A percentile compares a stretch with the other conserved stretches of the same genome.
Conservation (phyloP, 2,797 vertebrate genomes). For the Hydrocynus forskahlii region DNA sequence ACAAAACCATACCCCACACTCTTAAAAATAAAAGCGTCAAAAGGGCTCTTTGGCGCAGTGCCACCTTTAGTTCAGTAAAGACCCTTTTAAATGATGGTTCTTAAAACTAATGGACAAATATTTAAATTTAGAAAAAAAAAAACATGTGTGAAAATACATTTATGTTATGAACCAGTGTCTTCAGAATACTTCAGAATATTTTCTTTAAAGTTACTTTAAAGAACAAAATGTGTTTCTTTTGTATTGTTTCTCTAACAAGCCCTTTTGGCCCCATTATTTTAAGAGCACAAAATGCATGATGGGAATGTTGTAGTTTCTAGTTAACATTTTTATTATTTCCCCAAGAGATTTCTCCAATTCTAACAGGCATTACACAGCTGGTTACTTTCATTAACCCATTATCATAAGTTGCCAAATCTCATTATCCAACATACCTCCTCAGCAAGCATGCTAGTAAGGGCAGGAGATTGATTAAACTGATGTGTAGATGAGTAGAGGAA, state of each 20-base stretch:
- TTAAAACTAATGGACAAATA: background rate
- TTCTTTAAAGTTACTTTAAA: background rate
- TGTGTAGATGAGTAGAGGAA: constrained; percentile 52
- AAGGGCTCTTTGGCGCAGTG: background rate
- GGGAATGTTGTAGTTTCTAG: too few species aligned
- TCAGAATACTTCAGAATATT: background rate
- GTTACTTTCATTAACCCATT: constrained; percentile 47
- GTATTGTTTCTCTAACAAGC: background rate
- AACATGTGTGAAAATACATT: background rate
- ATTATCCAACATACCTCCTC: constrained; percentile 23
- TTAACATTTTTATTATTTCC: background rate
- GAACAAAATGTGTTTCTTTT: background rate
- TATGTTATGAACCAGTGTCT: background rate
- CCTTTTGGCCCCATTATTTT: background rate
- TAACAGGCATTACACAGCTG: background rate
- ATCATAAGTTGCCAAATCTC: constrained; percentile 47
- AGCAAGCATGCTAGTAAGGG: constrained; percentile 25
- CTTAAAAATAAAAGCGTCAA: background rate
- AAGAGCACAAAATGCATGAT: background rate
- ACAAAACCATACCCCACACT: background rate
- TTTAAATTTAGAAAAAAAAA: too few species aligned
- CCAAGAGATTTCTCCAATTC: background rate
- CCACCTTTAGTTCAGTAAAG: background rate
- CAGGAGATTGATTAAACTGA: constrained; percentile 48
- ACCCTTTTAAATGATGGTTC: background rate